A percentile compares a stretch with the other conserved stretches of the same genome.
Evolutionary conservation across 2,888 invertebrate species (phyloP).

Genomic region (Calliscelio sp.): DNA sequence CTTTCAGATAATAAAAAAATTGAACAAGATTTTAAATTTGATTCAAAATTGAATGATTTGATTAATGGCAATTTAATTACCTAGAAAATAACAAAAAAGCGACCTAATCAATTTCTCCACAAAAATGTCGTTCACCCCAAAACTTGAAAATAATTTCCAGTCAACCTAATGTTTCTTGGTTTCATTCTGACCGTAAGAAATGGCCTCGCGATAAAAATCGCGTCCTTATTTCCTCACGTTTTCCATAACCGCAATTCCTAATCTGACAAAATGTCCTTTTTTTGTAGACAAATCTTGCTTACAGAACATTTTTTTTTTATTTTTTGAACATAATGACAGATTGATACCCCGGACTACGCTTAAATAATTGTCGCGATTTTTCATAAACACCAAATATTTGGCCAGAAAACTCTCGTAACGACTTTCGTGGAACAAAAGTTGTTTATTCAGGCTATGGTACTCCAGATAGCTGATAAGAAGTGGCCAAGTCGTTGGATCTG

Average conservation of each 20-base stretch:
- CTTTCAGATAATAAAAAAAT: no score
- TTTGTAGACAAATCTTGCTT: background rate
- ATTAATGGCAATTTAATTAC: no score
- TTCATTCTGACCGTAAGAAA: constrained; percentile 12
- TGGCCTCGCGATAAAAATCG: constrained; percentile 14
- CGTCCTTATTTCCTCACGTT: background rate
- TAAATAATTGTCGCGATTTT: constrained; percentile 42
- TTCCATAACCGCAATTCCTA: background rate
- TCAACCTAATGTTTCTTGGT: no score
- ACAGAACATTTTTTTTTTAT: constrained; percentile 43
- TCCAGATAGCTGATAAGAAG: constrained; percentile 61
- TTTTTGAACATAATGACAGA: constrained; percentile 51
- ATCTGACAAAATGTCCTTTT: background rate
- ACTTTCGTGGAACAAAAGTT: constrained; percentile 28
- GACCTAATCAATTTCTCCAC: no score
- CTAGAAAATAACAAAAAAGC: no score
- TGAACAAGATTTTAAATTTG: no score
- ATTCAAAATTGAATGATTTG: no score
- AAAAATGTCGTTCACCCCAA: no score
- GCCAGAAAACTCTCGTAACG: constrained; percentile 10
- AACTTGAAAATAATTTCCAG: no score
- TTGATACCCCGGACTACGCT: constrained; percentile 33
- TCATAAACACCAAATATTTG: constrained; percentile 14
- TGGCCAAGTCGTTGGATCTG: constrained; percentile 50
- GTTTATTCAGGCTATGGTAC: constrained; percentile 26